Evolutionary conservation across 92 coral and sea anemone genomes (phyloP).

Genomic region (Porites lobata): DNA sequence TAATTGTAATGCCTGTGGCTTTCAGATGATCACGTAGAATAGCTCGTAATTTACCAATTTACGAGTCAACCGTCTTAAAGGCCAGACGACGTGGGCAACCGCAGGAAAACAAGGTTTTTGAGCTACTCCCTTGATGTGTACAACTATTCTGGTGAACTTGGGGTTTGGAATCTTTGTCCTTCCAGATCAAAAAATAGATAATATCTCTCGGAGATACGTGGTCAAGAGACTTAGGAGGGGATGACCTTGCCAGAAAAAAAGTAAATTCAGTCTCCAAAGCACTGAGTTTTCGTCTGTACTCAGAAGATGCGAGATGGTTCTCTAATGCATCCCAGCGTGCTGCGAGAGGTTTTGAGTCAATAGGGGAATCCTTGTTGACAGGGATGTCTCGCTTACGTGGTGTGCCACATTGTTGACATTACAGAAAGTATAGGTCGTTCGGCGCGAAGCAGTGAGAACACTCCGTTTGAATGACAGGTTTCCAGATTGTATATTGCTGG

Average conservation of each 20-base stretch:
- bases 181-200: conserved; percentile 38
- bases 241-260: conserved; percentile 5
- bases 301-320: not conserved
- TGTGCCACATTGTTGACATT: conserved; percentile 39
- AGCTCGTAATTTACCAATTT: conserved; percentile 29
- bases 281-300: conserved; percentile 10
- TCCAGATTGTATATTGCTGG: conserved; percentile 29
- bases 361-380: not conserved
- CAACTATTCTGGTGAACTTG: conserved; percentile 20
- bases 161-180: conserved; percentile 41
- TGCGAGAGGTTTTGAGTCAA: not conserved
- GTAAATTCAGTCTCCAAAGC: conserved; percentile 16
- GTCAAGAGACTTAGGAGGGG: conserved; percentile 25
- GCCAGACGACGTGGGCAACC: conserved; percentile 36
- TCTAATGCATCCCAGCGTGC: conserved; percentile 21
- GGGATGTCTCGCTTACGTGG: not conserved
- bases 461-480: conserved; percentile 31
- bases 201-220: conserved; percentile 43
- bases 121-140: not conserved
- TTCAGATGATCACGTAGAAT: conserved; percentile 30
- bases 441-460: conserved; percentile 22
- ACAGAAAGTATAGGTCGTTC: conserved; percentile 20
- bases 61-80: conserved; percentile 43
- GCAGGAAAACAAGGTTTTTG: not conserved
- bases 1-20: not conserved